These are phyloP conservation scores for Meliscaeva auricollis DNA, from an alignment of 2,888 invertebrate species.

Conservation along the genomic window DNA sequence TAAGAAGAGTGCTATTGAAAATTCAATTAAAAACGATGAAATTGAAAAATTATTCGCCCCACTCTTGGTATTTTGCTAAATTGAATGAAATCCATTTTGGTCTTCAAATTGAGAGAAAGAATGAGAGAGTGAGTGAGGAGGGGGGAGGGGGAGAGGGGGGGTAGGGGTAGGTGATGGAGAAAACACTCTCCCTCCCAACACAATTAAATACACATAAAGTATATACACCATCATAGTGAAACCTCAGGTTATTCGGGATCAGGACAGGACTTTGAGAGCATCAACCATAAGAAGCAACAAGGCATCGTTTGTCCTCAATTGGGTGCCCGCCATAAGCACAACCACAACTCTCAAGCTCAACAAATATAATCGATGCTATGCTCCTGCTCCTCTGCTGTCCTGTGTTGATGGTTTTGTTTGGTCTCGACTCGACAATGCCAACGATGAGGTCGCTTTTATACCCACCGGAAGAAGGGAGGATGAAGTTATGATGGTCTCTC, in stretches of 20 bases:
- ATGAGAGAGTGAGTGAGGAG: too few relatives aligned
- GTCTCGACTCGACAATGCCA: too few relatives aligned
- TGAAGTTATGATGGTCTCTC: neutral
- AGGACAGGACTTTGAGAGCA: slow-evolving; percentile 9
- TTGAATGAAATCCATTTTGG: slow-evolving; percentile 69
- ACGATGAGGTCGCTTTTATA: slow-evolving; percentile 8
- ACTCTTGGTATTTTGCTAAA: slow-evolving; percentile 42
- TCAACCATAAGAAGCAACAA: slow-evolving; percentile 63
- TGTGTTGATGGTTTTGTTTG: slow-evolving; percentile 45
- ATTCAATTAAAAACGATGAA: slow-evolving; percentile 74
- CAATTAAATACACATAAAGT: slow-evolving; percentile 19
- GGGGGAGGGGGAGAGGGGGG: too few relatives aligned
- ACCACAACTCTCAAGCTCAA: slow-evolving; percentile 40
- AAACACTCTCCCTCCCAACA: slow-evolving; percentile 5
- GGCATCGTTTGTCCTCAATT: slow-evolving; percentile 18
- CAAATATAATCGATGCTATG: slow-evolving; percentile 58
- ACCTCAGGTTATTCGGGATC: slow-evolving; percentile 21
- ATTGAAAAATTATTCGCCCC: slow-evolving; percentile 66
- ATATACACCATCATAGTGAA: neutral
- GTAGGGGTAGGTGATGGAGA: too few relatives aligned
- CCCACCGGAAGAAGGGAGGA: neutral
- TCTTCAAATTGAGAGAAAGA: slow-evolving; percentile 46
- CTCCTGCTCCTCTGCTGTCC: neutral
- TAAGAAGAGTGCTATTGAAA: slow-evolving; percentile 58
- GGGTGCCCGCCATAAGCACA: slow-evolving; percentile 36